Base-by-base conservation (phyloP, 1,140 invertebrate species). In the Notospermus geniculatus region DNA sequence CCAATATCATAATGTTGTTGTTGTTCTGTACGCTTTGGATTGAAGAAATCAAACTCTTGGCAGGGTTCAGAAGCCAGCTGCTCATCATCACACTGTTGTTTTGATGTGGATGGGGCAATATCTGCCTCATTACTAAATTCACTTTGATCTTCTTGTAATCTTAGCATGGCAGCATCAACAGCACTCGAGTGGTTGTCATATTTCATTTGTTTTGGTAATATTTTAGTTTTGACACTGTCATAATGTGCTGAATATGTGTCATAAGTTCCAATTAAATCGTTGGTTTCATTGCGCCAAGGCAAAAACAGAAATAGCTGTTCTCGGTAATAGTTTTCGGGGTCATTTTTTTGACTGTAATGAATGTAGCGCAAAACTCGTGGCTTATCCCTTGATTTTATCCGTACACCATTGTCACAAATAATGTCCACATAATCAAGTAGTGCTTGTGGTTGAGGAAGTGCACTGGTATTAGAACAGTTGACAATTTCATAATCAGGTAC, bases 281-380 rank as follows among this genome's bases (percentile, higher is more conserved):
- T 19, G 7, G 13, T 17, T 53, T 68, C 63, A 59, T 59, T 22
- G 58, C 56, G 32, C 52, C 62, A 59, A 27, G 62, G 32, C n/a
- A 50, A 7, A 36, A 54, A 65, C 41, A 58, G 53, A 55, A 65
- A 54, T 11, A 60, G 29, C 30, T 22, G 50, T 62, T 65, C 50
- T 32, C 64, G 36, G 39, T 54, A 62, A 43, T 60, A 43, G n/a
- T 65, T 67, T 61, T 68, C 68, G 45, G 22, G 29, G n/a, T 65
- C 59, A 1, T 28, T 52, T 13, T 30, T 11, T n/a, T 46, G 15
- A 23, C 62, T 54, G 39, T 57, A 68, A 23, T 46, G 50, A 15
- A 61, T 62, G 65, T 56, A 62, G 29, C 66, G 23, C 1, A 65
- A 59, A 23, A 65, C 43, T 13, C 22, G 2, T n/a, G 29, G 4